Base-by-base conservation (phyloP, 2,888 invertebrate genomes). In the Thalpophila matura region DNA sequence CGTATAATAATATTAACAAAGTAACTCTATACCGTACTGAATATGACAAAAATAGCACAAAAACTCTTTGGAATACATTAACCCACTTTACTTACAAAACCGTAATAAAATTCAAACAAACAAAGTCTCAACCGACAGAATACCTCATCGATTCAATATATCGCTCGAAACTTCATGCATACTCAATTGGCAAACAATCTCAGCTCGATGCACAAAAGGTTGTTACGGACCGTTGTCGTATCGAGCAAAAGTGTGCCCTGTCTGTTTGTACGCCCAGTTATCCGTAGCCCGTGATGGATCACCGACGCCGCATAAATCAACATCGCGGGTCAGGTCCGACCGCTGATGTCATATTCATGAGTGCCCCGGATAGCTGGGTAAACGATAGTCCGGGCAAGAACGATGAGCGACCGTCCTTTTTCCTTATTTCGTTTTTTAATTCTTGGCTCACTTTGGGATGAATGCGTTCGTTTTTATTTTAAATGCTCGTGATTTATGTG, bases 291-390 rank as follows among this genome's bases (percentile, higher is more conserved):
- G 86, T 93, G 93, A 93, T 91, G 89, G 91, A 93, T 92, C 80
- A 85, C 87, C 84, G 75, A 76, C 81, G 79, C 77, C 81, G 86
- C 87, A 91, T 92, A 92, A 87, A 93, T 91, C 91, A 92, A 86
- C 88, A 86, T 84, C 76, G 82, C 75, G 86, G 89, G 88, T 88
- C 89, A 85, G 80, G 81, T 73, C 37, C 77, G 82, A 83, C 89
- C 90, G 79, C 90, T 90, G 90, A 92, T 93, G 92, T 91, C 92
- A 91, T 93, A 93, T 94, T 94, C 93, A 93, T 93, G 91, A 93
- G 91, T 79, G 76, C 59, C 68, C 77, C 74, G 74, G 73, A 70
- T 73, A 66, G 59, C 80, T 74, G 80, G 79, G 82, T 85, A 85
- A 88, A 85, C 85, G 87, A 83, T 86, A 79, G 79, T 73, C 80